These are phyloP conservation scores for Karalla daura DNA, from an alignment of 2,797 vertebrate genomes.

Conservation along the genomic window DNA sequence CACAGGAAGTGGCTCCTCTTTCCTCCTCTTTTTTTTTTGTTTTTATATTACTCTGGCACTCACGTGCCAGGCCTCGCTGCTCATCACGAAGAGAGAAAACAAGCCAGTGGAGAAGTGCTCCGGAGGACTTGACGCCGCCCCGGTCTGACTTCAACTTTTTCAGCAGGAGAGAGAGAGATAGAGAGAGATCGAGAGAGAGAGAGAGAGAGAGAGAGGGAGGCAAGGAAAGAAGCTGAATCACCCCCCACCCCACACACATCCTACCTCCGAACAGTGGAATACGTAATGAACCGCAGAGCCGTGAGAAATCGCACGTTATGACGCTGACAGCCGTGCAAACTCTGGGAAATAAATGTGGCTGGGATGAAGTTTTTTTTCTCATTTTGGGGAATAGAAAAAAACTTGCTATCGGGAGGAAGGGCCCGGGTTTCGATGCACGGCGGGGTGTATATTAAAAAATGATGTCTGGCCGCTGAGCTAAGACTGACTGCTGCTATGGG, in stretches of 20 bases:
- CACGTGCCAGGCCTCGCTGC: not conserved
- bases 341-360: not conserved
- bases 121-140: too few species aligned
- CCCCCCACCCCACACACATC: too few species aligned
- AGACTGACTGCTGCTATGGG: not conserved
- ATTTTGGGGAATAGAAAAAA: too few species aligned
- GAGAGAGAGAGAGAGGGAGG: too few species aligned
- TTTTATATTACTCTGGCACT: too few species aligned
- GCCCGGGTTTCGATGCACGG: not conserved
- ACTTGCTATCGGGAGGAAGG: not conserved
- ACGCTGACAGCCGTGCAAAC: constrained; percentile 1
- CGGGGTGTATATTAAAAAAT: not conserved
- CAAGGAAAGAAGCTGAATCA: constrained; percentile 13
- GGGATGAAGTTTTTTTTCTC: not conserved
- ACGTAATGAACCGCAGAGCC: constrained; percentile 3
- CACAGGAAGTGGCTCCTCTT: constrained; percentile 16
- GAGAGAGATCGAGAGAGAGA: too few species aligned
- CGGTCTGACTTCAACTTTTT: constrained; percentile 1
- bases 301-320: constrained; percentile 5
- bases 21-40: not conserved
- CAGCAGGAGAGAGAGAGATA: too few species aligned
- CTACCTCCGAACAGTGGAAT: constrained; percentile 6
- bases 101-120: too few species aligned
- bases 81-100: too few species aligned
- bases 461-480: not conserved